Evolutionary conservation across 92 coral and sea anemone species (phyloP), one percentile per base, ranked within the genome.

Genomic region (Phymanthus crucifer): DNA sequence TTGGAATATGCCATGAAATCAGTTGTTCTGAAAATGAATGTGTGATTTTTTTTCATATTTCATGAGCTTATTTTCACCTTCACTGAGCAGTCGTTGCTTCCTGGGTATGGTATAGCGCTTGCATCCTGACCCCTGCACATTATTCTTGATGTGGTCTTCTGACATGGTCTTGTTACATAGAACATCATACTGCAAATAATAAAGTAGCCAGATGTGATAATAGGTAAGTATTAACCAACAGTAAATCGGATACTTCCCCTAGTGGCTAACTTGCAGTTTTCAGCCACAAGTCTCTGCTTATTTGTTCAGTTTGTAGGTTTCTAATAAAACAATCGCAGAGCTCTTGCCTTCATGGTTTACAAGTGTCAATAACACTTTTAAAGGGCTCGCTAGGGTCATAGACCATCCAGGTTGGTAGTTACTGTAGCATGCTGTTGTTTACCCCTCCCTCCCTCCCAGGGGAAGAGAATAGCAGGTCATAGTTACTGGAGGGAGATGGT

Each of bases 101-200:
- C 87, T 80, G 1, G 91, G 91, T 3, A 87, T 87, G 11, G 87
- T 84, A 35, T 84, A 84, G 71, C 73, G 72, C 31, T 85, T 85
- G 64, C 26, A 54, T 54, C 31, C 64, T 54, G 21, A 36, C 36
- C 75, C 75, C 19, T 71, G 23, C 6, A 45, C 14, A 23, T 57
- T 71, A 6, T 38, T 71, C 32, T 71, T 35, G 36, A 17, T 16
- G 26, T 2, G 2, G 2, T 71, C 75, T 12, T 71, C 56, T 14
- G 16, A 40, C 75, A 71, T 71, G 64, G 27, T 54, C 24, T 54
- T 14, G n/a, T 54, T 19, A 4, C 64, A 54, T 21, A 3, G 6
- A 54, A 8, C 64, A 54, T 54, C 1, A 2, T 54, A 54, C 64
- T 54, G 27, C 3, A 14, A 54, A 54, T 21, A 21, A 21, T 21